phyloP scores from a whole-genome alignment of 2,888 invertebrate species.

The Drosophila pegasa region DNA sequence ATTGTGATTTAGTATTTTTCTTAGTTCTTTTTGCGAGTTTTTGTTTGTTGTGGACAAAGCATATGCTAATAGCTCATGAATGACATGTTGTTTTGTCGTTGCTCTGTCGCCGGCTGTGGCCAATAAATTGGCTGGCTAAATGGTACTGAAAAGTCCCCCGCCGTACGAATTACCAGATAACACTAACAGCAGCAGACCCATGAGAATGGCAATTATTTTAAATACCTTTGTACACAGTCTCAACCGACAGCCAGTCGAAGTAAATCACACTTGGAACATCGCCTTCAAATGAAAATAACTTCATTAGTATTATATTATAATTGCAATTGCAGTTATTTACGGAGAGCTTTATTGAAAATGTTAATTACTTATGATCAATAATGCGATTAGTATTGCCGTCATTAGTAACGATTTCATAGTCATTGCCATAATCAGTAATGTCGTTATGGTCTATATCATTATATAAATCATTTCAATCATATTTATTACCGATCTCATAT shows the following conservation, averaged over 20 bases:
- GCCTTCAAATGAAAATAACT: background rate
- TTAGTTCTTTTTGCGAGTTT: background rate
- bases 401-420: too few species aligned
- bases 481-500: too few species aligned
- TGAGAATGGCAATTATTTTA: constrained; percentile 7
- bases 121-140: constrained; percentile 42
- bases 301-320: background rate
- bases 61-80: constrained; percentile 45
- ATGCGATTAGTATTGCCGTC: too few species aligned
- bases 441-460: too few species aligned
- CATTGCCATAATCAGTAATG: too few species aligned
- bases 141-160: constrained; percentile 19
- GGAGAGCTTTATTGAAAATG: too few species aligned
- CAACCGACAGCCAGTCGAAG: background rate
- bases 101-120: constrained; percentile 17
- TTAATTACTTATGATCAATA: too few species aligned
- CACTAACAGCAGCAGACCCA: background rate
- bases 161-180: constrained; percentile 13
- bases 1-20: background rate
- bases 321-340: background rate
- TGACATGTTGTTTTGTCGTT: constrained; percentile 32
- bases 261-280: background rate
- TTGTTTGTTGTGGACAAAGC: constrained; percentile 31
- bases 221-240: constrained; percentile 2
- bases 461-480: too few species aligned